phyloP scores from a whole-genome alignment of 1,140 invertebrate genomes.

The Metaphire vulgaris region DNA sequence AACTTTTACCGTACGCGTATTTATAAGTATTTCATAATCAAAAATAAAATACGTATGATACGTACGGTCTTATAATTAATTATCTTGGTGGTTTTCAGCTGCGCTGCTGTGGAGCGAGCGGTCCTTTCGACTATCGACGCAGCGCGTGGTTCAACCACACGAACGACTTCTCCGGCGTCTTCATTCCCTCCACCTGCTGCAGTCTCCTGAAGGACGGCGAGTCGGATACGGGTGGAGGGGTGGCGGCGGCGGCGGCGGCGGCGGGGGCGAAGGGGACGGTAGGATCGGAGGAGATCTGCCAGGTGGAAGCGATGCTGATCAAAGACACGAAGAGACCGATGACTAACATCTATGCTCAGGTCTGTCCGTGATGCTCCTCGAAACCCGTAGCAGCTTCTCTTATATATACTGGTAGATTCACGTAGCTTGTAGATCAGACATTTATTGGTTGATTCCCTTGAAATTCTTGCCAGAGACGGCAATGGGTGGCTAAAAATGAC shows the following conservation, averaged over 20 bases:
- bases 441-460: not conserved
- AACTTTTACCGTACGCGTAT: too few species aligned
- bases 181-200: conserved; percentile 22
- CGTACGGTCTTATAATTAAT: too few species aligned
- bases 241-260: too few species aligned
- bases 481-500: not conserved
- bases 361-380: too few species aligned
- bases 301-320: conserved; percentile 19
- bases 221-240: too few species aligned
- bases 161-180: conserved; percentile 9
- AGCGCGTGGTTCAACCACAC: conserved; percentile 28
- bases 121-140: conserved; percentile 15
- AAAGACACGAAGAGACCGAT: conserved; percentile 11
- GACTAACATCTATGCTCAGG: conserved; percentile 10
- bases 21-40: too few species aligned
- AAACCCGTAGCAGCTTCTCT: not conserved
- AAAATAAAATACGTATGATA: too few species aligned
- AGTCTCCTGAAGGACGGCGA: conserved; percentile 18
- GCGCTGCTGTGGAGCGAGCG: conserved; percentile 23
- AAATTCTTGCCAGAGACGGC: not conserved
- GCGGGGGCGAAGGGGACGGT: not conserved
- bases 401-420: not conserved
- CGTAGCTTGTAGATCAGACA: not conserved
- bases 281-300: conserved; percentile 9
- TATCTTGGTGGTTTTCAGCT: too few species aligned